Conservation (phyloP, 2,113 vertebrate species). For the Ia io region DNA sequence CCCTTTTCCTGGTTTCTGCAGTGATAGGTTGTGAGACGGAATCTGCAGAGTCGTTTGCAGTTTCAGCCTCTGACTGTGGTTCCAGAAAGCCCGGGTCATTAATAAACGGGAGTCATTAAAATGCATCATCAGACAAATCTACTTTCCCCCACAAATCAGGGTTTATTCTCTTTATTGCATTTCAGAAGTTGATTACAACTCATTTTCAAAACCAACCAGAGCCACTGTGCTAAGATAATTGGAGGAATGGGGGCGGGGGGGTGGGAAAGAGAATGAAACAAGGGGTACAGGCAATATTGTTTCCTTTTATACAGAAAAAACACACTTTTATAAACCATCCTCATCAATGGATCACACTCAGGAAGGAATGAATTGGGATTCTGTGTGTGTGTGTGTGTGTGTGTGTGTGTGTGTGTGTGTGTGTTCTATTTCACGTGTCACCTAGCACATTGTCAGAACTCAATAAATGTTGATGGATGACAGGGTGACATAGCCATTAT, state of each 20-base stretch:
- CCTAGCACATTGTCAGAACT: constrained; percentile 65
- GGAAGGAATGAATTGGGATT: constrained; percentile 8
- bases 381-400: background rate
- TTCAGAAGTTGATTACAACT: constrained; percentile 53
- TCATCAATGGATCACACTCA: background rate
- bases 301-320: background rate
- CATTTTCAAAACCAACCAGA: constrained; percentile 26
- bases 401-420: background rate
- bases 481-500: constrained; percentile 72
- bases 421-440: constrained; percentile 23
- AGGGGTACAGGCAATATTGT: background rate
- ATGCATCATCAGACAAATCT: background rate
- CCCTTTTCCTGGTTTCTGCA: background rate
- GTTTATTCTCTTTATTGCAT: constrained; percentile 35
- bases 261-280: background rate
- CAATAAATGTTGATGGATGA: constrained; percentile 70
- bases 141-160: background rate
- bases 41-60: background rate
- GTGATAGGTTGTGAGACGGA: background rate
- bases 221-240: constrained; percentile 1
- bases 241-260: accelerated
- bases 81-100: constrained; percentile 4
- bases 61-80: background rate
- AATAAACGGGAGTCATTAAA: constrained; percentile 41
- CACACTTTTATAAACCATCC: background rate